Base-by-base conservation (phyloP, 2,113 vertebrate species). In the Aphyosemion australe region DNA sequence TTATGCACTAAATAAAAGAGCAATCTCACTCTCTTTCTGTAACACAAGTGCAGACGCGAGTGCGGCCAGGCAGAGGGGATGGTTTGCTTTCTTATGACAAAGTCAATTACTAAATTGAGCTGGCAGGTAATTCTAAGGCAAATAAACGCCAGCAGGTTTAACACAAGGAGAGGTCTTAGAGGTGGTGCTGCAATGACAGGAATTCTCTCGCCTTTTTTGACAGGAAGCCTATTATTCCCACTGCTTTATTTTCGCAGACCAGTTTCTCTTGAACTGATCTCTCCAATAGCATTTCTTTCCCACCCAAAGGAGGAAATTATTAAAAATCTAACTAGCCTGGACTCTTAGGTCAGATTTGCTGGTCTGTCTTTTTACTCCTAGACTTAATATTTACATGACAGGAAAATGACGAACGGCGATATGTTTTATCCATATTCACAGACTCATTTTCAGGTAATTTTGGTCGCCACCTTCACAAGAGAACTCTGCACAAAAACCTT, bases 31-130 rank as follows among this genome's bases (percentile, higher is more conserved):
- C 20, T 48, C 7, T 9, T 42, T 19, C 34, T 2, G 20, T 26
- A 45, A 69, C 52, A 52, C 37, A 49, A 49, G 39, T 53, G 62
- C 91, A 92, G 61, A 42, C 19, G 52, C 26, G 26, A 26, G 26
- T 5, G 5, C 42, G 76, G 69, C 69, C 41, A 53, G 54, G 84
- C 69, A 77, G 67, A 90, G 90, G 81, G 79, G 88, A 92, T 90
- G 90, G 93, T 97, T 97, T 96, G 96, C 93, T 96, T 96, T 96
- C 79, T 64, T 94, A 94, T 95, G 95, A 95, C 95, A 96, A 59
- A 87, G 91, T 77, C 90, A 89, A 93, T 96, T 93, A 95, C 77
- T 87, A 92, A 92, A 91, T 89, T 80, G 69, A 89, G 85, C 89
- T 91, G 92, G 91, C 90, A 87, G 90, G 89, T 92, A 93, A 95